Conservation (phyloP, 1,140 invertebrate species). For the Drosophila nebulosa region DNA sequence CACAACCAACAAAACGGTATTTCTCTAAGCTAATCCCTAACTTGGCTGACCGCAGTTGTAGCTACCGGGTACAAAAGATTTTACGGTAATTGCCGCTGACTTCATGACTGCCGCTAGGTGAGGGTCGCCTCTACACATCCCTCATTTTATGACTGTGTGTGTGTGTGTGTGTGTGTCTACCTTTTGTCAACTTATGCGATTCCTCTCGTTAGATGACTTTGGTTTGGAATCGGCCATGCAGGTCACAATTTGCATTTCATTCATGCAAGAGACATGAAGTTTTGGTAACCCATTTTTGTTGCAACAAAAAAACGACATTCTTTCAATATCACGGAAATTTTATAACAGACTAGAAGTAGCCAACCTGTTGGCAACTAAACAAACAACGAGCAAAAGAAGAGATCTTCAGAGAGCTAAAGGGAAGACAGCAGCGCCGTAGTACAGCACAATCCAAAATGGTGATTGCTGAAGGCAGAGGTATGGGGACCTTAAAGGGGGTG, state of each 20-base stretch:
- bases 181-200: constrained; percentile 28
- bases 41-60: constrained; percentile 46
- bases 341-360: neutral
- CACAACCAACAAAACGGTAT: neutral
- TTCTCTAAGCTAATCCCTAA: constrained; percentile 39
- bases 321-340: neutral
- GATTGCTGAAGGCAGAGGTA: neutral
- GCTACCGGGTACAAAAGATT: constrained; percentile 42
- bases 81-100: constrained; percentile 73
- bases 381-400: constrained; percentile 38
- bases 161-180: constrained; percentile 5
- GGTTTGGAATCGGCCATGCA: neutral
- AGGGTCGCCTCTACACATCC: neutral
- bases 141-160: neutral
- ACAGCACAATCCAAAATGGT: constrained; percentile 17
- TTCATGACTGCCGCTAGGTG: constrained; percentile 59
- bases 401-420: constrained; percentile 41
- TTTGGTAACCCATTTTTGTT: neutral
- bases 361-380: neutral
- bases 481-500: neutral
- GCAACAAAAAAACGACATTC: neutral
- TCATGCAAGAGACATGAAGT: neutral
- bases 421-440: constrained; percentile 6
- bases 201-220: neutral
- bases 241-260: constrained; percentile 25